phyloP scores from a whole-genome alignment of 2,888 invertebrate genomes.

The Eudemis profundana region DNA sequence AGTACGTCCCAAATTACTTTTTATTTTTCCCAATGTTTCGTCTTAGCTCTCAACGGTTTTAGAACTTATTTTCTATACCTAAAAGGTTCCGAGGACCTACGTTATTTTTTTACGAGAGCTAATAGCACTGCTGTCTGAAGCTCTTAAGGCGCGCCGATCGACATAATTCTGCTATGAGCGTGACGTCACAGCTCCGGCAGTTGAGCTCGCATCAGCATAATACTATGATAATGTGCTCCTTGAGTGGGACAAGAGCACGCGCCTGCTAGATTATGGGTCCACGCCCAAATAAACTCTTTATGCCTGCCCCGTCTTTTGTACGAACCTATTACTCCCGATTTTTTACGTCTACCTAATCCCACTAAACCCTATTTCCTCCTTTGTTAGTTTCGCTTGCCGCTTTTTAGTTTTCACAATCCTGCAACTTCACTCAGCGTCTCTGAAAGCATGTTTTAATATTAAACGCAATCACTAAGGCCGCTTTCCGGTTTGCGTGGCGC shows the following conservation, averaged over 20 bases:
- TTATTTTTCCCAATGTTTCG: neutral
- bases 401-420: neutral
- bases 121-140: neutral
- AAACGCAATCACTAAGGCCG: neutral
- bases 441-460: neutral
- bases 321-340: constrained; percentile 56
- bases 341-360: constrained; percentile 46
- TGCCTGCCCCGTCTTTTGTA: constrained; percentile 62
- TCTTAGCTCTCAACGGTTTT: neutral
- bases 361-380: neutral
- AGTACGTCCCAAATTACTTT: neutral
- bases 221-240: constrained; percentile 79
- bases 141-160: constrained; percentile 15
- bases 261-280: constrained; percentile 77
- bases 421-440: neutral
- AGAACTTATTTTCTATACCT: neutral
- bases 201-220: constrained; percentile 78
- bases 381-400: neutral
- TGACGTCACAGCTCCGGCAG: constrained; percentile 63
- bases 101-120: constrained; percentile 2
- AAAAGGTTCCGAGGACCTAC: neutral
- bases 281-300: constrained; percentile 73
- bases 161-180: constrained; percentile 59
- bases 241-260: constrained; percentile 71
- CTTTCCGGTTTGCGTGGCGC: neutral